A percentile compares a stretch with the other conserved stretches of the same genome.
Conservation (phyloP, 2,113 vertebrate genomes). For the Thryonomys swinderianus region DNA sequence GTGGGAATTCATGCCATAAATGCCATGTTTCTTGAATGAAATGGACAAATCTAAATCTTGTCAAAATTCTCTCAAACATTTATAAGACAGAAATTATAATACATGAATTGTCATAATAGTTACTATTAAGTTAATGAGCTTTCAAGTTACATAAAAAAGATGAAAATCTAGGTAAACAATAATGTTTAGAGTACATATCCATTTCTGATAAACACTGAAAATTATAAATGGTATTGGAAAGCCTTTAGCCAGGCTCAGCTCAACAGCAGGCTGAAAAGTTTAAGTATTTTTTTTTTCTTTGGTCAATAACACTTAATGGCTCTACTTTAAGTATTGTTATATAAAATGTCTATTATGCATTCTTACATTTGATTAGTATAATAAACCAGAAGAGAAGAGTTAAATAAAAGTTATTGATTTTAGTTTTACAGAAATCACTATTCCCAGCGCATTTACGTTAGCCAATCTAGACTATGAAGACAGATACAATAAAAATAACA, state of each 20-base stretch:
- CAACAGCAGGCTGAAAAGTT: background rate
- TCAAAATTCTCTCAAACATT: slow-evolving; percentile 31
- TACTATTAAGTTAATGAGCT: background rate
- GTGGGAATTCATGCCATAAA: background rate
- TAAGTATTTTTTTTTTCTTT: slow-evolving; percentile 56
- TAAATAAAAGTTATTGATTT: slow-evolving; percentile 72
- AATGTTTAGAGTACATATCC: slow-evolving; percentile 10
- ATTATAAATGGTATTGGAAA: background rate
- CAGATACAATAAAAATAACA: slow-evolving; percentile 59
- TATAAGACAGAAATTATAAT: slow-evolving; percentile 28
- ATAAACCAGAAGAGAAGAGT: slow-evolving; percentile 63
- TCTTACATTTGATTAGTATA: slow-evolving; percentile 69
- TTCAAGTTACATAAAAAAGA: background rate
- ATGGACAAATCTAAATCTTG: background rate
- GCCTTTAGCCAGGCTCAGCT: background rate
- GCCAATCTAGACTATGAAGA: background rate
- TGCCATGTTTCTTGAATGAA: background rate
- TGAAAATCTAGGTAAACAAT: background rate
- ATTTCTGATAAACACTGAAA: background rate
- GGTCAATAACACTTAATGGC: slow-evolving; percentile 62
- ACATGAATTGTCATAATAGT: background rate
- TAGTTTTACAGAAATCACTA: slow-evolving; percentile 36
- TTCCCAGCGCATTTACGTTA: slow-evolving; percentile 42
- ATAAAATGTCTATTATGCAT: slow-evolving; percentile 60
- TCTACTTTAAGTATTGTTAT: slow-evolving; percentile 51